Evolutionary conservation across 2,797 vertebrate species (phyloP).

Genomic region (Rhincodon typus): DNA sequence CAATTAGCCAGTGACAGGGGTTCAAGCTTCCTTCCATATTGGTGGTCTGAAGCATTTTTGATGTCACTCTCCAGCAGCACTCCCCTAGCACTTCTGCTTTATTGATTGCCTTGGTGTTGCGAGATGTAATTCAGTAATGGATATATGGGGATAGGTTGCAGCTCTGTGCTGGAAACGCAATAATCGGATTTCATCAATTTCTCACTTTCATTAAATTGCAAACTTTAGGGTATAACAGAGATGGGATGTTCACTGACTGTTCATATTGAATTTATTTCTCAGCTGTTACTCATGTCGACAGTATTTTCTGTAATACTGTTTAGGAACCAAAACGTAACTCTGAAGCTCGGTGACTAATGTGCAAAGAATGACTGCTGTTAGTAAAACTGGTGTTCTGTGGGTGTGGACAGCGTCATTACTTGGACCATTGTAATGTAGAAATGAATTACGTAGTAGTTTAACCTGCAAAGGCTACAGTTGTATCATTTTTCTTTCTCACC

Average conservation of each 20-base stretch:
- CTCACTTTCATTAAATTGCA: neutral
- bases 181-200: neutral
- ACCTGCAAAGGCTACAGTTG: neutral
- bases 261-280: neutral
- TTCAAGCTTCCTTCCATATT: neutral
- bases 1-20: neutral
- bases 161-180: neutral
- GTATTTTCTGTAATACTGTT: neutral
- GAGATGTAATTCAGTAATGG: neutral
- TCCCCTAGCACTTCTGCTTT: neutral
- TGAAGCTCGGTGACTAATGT: neutral
- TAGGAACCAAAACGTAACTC: neutral
- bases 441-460: neutral
- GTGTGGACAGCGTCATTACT: neutral
- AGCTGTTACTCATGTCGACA: neutral
- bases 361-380: neutral
- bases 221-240: neutral
- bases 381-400: neutral
- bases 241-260: neutral
- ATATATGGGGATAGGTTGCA: neutral
- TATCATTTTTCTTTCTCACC: neutral
- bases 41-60: neutral
- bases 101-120: neutral
- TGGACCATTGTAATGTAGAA: neutral
- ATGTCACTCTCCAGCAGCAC: neutral